phyloP scores from a whole-genome alignment of 2,888 invertebrate genomes.

The Ypsolopha scabrella region DNA sequence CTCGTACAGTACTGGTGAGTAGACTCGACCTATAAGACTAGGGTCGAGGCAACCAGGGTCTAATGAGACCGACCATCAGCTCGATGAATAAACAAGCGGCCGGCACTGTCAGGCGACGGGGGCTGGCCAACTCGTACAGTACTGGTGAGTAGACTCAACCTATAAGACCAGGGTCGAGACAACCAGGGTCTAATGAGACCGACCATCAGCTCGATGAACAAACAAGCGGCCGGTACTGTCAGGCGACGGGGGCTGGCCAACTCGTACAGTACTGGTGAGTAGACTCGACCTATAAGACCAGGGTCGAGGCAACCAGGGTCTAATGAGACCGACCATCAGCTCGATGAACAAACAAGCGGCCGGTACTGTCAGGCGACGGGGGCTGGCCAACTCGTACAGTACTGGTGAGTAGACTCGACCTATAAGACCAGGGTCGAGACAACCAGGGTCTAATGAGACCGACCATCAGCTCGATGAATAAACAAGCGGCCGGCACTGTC shows the following conservation, averaged over 20 bases:
- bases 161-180: slow-evolving; percentile 37
- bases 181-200: slow-evolving; percentile 77
- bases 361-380: slow-evolving; percentile 64
- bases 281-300: too few species aligned
- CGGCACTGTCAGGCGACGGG: slow-evolving; percentile 64
- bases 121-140: slow-evolving; percentile 75
- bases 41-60: too few species aligned
- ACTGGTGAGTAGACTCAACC: slow-evolving; percentile 74
- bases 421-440: slow-evolving; percentile 37
- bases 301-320: slow-evolving; percentile 50
- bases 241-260: slow-evolving; percentile 72
- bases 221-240: slow-evolving; percentile 66
- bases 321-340: slow-evolving; percentile 84
- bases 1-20: too few species aligned
- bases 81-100: slow-evolving; percentile 81
- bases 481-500: slow-evolving; percentile 66
- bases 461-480: slow-evolving; percentile 86
- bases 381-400: slow-evolving; percentile 75
- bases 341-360: slow-evolving; percentile 81
- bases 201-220: slow-evolving; percentile 86
- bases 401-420: slow-evolving; percentile 74
- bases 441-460: slow-evolving; percentile 77
- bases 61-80: too few species aligned
- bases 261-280: slow-evolving; percentile 76
- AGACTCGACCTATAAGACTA: too few species aligned